Evolutionary conservation across 2,888 invertebrate species (phyloP), one percentile per base, ranked within the genome.

Genomic region (Eupeodes latifasciatus): DNA sequence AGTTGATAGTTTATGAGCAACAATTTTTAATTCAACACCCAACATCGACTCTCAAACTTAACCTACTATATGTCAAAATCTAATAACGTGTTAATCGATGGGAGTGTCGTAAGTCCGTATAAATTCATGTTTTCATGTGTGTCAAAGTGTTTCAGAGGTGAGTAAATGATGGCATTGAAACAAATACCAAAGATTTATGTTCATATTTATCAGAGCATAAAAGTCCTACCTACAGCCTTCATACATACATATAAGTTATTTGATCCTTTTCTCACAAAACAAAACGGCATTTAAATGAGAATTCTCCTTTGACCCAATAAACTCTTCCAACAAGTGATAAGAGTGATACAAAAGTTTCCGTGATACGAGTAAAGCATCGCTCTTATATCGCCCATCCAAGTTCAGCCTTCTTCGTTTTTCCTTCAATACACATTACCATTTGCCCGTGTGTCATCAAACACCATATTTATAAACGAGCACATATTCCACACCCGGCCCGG

Each of bases 241-340:
- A 27, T 27, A 19, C 27, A 27, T 27, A 19, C 1, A 16, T 69
- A 14, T 12, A 44, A 40, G 47, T 59, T 2, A 14, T 55, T 47
- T 72, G 59, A 59, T 16, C 57, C 72, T 34, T 27, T 71, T 55
- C 55, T 59, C 9, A 59, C 34, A 59, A 55, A 55, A 71, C 55
- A 55, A 34, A 51, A 40, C 71, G 55, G 12, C 34, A 59, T 57
- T 55, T 47, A 59, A 72, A 44, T 72, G 47, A 40, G 59, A 55
- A 71, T 55, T 55, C 53, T 67, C 11, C 44, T 59, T 14, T 72
- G 64, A 82, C 79, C 69, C 53, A 79, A 76, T 82, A 82, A 82
- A 86, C 79, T 82, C 66, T 79, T 71, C 36, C 47, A 67, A 27
- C 34, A 69, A 71, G 49, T 47, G 85, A 85, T 78, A 81, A 78